Evolutionary conservation across 2,113 vertebrate species (phyloP), one percentile per base, ranked within the genome.

Genomic region (Cyprinodon brontotheroides): DNA sequence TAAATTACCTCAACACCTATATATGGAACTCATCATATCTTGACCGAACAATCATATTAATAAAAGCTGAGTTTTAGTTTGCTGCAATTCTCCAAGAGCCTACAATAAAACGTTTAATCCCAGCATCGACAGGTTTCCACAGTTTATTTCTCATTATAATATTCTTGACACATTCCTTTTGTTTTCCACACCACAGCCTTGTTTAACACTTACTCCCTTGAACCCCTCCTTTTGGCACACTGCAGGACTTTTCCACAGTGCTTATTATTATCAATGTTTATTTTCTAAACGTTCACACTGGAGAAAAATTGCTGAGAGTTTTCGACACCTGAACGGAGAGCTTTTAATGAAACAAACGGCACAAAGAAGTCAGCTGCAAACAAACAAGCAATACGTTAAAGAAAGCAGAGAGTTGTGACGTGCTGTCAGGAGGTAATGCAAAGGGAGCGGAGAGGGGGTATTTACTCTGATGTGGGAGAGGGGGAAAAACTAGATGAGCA

Each of bases 171-270:
- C 6, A 14, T 68, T 66, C 45, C 38, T 61, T 87, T 81, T 61
- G 45, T 53, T 37, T 36, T 39, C 50, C 29, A 79, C 20, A 66
- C 17, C 50, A 20, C 65, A 38, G 68, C 69, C 72, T 70, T 60
- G 37, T 66, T 84, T 72, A 86, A 84, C 75, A 81, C 70, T 41
- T 70, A 65, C 39, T 68, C 62, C 76, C 47, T 83, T 75, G 73
- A 83, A 78, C 79, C 60, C 53, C 20, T 3, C 43, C 47, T 40
- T 22, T 39, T 29, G 9, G n/a, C 62, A 45, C 10, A 7, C n/a
- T 20, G 29, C 29, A 29, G 29, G 29, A 29, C 37, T 48, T 66
- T 29, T 39, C 0, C 3, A 63, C 22, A 22, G 59, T 36, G 65
- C 81, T 85, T 65, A 20, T 48, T 63, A 68, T 61, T 61, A 67